A percentile compares a stretch with the other conserved stretches of the same genome.
Evolutionary conservation across 1,140 invertebrate species (phyloP).

Genomic region (Drosophila murphyi): DNA sequence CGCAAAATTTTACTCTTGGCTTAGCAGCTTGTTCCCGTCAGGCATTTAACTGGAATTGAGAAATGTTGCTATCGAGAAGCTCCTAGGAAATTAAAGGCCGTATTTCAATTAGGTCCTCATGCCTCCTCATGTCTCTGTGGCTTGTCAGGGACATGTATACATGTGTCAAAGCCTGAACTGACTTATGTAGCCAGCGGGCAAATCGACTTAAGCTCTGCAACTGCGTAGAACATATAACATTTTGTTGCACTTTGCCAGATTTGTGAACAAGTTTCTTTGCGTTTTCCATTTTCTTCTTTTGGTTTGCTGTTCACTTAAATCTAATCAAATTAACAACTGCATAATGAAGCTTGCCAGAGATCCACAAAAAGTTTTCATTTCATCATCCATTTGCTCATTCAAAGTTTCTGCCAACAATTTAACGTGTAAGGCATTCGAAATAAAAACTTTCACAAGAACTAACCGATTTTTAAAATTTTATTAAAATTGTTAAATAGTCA

Average conservation of each 20-base stretch:
- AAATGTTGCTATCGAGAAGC: slow-evolving; percentile 18
- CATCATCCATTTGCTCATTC: slow-evolving; percentile 42
- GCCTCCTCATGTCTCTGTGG: not conserved
- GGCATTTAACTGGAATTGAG: slow-evolving; percentile 17
- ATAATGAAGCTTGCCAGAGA: slow-evolving; percentile 41
- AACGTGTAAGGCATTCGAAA: slow-evolving; percentile 31
- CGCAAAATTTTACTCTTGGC: slow-evolving; percentile 10
- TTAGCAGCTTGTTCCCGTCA: slow-evolving; percentile 10
- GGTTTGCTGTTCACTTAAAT: slow-evolving; percentile 29
- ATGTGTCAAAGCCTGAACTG: slow-evolving; percentile 27
- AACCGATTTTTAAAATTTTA: not conserved
- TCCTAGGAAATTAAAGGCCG: slow-evolving; percentile 49
- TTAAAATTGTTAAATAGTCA: not conserved
- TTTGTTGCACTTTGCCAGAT: slow-evolving; percentile 52
- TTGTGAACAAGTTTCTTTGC: slow-evolving; percentile 15
- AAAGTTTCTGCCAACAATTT: slow-evolving; percentile 23
- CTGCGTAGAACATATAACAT: slow-evolving; percentile 16
- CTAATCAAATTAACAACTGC: slow-evolving; percentile 68
- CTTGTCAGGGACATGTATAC: slow-evolving; percentile 16
- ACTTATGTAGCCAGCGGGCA: slow-evolving; percentile 19
- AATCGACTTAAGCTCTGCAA: not conserved
- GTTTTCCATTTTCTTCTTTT: not conserved
- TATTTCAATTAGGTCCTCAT: slow-evolving; percentile 38
- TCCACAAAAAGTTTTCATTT: slow-evolving; percentile 53
- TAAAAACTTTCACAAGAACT: slow-evolving; percentile 34